Evolutionary conservation across 2,888 invertebrate genomes (phyloP).

Genomic region (Lochmaea capreae): DNA sequence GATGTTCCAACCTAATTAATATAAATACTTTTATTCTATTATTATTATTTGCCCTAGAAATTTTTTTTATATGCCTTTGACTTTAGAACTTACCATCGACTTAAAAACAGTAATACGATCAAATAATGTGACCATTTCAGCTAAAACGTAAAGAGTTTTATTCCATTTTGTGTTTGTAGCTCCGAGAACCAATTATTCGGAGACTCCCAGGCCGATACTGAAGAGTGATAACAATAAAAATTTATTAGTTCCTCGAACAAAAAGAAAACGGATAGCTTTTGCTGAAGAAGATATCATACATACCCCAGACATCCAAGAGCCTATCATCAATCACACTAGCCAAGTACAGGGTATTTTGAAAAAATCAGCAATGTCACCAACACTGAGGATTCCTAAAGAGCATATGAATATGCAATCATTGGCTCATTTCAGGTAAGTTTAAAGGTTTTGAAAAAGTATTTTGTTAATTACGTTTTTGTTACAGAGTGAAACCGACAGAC

Average conservation of each 20-base stretch:
- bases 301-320: neutral
- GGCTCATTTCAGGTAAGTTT: neutral
- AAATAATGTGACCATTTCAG: neutral
- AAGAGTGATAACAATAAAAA: neutral
- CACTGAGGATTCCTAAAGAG: constrained; percentile 20
- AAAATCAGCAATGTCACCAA: constrained; percentile 4
- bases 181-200: neutral
- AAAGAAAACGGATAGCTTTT: constrained; percentile 35
- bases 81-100: too few relatives aligned
- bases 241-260: neutral
- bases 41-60: too few relatives aligned
- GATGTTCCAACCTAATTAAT: too few relatives aligned
- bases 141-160: neutral
- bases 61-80: too few relatives aligned
- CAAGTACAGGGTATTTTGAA: constrained; percentile 34
- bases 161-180: neutral
- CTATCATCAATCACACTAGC: neutral
- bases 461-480: neutral
- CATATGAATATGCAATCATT: constrained; percentile 32
- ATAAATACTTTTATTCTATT: too few relatives aligned
- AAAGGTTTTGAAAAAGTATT: neutral
- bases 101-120: neutral
- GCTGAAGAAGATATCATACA: constrained; percentile 19
- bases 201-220: neutral
- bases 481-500: constrained; percentile 30